Evolutionary conservation across 2,113 vertebrate genomes (phyloP).

Genomic region (Cavia aperea): DNA sequence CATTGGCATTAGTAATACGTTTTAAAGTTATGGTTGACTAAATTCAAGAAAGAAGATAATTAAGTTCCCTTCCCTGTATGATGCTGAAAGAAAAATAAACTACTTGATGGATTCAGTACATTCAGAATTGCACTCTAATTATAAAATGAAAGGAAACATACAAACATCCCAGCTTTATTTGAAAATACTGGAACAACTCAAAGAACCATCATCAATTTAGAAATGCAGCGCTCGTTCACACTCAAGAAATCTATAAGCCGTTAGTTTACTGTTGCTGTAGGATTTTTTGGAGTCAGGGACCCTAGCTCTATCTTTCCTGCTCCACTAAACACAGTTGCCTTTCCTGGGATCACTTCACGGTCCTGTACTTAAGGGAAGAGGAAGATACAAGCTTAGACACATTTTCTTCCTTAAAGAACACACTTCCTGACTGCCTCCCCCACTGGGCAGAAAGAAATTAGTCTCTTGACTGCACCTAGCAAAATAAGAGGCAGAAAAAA

Average conservation of each 20-base stretch:
- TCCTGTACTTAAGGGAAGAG: background rate
- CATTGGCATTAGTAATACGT: background rate
- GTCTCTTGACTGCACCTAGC: background rate
- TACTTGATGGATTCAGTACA: background rate
- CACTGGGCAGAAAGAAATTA: background rate
- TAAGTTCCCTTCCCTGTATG: background rate
- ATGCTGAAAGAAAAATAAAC: background rate
- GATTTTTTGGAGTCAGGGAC: background rate
- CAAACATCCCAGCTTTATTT: background rate
- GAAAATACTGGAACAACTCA: background rate
- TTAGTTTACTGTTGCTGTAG: background rate
- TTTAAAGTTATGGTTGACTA: constrained; percentile 42
- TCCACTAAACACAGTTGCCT: background rate
- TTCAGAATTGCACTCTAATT: constrained; percentile 22
- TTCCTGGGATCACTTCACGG: background rate
- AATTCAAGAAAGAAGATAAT: constrained; percentile 17
- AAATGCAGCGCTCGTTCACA: constrained; percentile 6
- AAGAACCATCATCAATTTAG: background rate
- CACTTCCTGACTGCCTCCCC: background rate
- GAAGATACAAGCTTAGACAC: background rate
- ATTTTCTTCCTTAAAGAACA: background rate
- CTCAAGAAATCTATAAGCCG: constrained; percentile 8
- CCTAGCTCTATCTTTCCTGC: background rate
- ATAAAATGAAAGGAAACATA: constrained; percentile 9
- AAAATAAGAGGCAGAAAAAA: background rate